These are phyloP conservation scores for Pundamilia nyererei DNA, from an alignment of 2,113 vertebrate genomes.

Conservation along the genomic window DNA sequence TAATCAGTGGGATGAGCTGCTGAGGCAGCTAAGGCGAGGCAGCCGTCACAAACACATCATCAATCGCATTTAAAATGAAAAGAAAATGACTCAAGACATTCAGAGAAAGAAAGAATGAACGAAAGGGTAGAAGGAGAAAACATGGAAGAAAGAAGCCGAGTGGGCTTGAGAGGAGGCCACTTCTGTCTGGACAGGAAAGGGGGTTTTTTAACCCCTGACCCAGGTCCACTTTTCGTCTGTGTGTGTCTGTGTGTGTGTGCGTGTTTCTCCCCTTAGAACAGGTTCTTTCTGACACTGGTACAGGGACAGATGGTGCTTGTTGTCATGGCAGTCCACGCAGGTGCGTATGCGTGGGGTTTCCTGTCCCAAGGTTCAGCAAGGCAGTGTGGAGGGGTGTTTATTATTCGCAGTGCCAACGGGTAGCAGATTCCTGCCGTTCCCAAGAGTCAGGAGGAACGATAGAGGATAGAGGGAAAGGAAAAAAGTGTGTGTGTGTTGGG, in stretches of 20 bases:
- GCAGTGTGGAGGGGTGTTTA: slow-evolving; percentile 30
- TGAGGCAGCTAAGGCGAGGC: background rate
- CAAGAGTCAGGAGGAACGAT: slow-evolving; percentile 25
- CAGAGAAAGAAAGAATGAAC: background rate
- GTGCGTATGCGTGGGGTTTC: slow-evolving; percentile 52
- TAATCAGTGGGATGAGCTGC: slow-evolving; percentile 31
- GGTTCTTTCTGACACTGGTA: slow-evolving; percentile 37
- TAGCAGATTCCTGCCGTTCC: slow-evolving; percentile 30
- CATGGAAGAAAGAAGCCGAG: background rate
- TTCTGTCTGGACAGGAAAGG: slow-evolving; percentile 70
- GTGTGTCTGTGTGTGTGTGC: background rate
- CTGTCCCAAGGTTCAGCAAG: slow-evolving; percentile 44
- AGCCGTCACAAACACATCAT: slow-evolving; percentile 28
- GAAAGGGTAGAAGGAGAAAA: background rate
- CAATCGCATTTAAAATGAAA: background rate
- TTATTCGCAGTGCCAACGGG: slow-evolving; percentile 50
- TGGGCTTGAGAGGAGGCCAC: slow-evolving; percentile 37
- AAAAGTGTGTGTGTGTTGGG: background rate
- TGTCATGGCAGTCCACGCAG: slow-evolving; percentile 55
- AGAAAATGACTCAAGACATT: background rate
- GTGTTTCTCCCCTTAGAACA: slow-evolving; percentile 32
- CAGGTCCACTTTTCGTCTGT: background rate
- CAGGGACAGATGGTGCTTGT: slow-evolving; percentile 61
- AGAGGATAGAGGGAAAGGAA: background rate
- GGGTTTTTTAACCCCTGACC: slow-evolving; percentile 58